Conservation (phyloP, 2,113 vertebrate species). For the Uropsilus gracilis region DNA sequence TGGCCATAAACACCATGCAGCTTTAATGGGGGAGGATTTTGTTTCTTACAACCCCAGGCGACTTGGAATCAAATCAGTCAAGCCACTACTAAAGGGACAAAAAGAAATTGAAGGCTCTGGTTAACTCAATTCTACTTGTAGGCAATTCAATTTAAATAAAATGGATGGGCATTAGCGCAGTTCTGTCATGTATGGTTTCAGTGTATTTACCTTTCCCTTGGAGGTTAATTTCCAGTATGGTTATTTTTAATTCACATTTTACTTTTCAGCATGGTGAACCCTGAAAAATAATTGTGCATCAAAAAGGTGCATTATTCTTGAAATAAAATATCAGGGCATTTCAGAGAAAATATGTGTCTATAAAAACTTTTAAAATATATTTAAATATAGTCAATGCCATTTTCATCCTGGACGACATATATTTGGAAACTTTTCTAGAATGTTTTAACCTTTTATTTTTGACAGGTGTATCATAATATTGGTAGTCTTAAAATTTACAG, state of each 20-base stretch:
- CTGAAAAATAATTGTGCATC: neutral
- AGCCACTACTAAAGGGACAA: constrained; percentile 8
- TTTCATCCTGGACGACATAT: constrained; percentile 2
- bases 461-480: neutral
- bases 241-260: constrained; percentile 29
- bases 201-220: constrained; percentile 55
- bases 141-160: constrained; percentile 52
- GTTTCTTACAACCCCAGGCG: constrained; percentile 59
- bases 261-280: constrained; percentile 29
- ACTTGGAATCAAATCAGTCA: constrained; percentile 67
- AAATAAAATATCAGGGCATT: constrained; percentile 52
- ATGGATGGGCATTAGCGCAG: constrained; percentile 26
- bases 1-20: constrained; percentile 75
- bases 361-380: neutral
- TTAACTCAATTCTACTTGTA: constrained; percentile 24
- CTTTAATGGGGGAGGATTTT: constrained; percentile 70
- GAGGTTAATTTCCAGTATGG: constrained; percentile 61
- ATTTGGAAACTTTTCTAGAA: neutral
- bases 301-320: constrained; percentile 30
- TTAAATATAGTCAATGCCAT: neutral
- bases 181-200: neutral
- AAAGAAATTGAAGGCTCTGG: constrained; percentile 20
- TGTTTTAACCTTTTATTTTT: neutral
- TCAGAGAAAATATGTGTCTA: constrained; percentile 17
- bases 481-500: neutral